Percentiles rank a stretch among this genome's conserved stretches.
Conservation (phyloP, 2,888 invertebrate species). For the Euclidia mi region DNA sequence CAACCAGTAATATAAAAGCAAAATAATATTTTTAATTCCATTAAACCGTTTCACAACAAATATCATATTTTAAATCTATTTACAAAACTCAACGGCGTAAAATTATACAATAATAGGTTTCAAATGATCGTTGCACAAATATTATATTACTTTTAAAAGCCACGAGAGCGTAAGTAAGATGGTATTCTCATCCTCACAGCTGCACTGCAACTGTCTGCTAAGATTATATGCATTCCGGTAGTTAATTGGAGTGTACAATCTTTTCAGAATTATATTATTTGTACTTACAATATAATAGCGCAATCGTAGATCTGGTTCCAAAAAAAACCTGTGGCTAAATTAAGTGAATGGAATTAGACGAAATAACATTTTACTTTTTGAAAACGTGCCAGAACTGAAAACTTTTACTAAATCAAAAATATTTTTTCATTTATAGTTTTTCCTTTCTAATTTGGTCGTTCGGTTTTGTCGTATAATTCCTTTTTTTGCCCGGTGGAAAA, state of each 20-base stretch:
- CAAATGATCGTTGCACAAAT: constrained; percentile 25
- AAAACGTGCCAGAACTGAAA: no score
- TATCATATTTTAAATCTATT: neutral
- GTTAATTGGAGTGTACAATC: constrained; percentile 20
- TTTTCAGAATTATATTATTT: neutral
- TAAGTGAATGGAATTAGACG: no score
- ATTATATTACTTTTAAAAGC: constrained; percentile 42
- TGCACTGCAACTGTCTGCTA: constrained; percentile 27
- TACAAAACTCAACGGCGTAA: constrained; percentile 1
- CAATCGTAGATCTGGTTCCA: no score
- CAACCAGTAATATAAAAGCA: neutral
- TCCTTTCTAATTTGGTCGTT: no score
- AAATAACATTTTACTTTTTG: no score
- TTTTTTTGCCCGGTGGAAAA: no score
- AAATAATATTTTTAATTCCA: neutral
- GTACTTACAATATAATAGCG: no score
- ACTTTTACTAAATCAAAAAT: no score
- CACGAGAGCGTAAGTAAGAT: constrained; percentile 23
- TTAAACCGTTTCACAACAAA: constrained; percentile 2
- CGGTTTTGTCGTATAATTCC: no score
- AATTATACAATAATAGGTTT: constrained; percentile 25
- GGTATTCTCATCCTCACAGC: constrained; percentile 31
- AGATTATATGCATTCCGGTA: constrained; percentile 31
- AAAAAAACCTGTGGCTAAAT: no score
- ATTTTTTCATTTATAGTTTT: no score